Percentiles rank a stretch among this genome's conserved stretches.
phyloP scores from a whole-genome alignment of 2,888 invertebrate genomes.

The Gastrophysa polygoni region DNA sequence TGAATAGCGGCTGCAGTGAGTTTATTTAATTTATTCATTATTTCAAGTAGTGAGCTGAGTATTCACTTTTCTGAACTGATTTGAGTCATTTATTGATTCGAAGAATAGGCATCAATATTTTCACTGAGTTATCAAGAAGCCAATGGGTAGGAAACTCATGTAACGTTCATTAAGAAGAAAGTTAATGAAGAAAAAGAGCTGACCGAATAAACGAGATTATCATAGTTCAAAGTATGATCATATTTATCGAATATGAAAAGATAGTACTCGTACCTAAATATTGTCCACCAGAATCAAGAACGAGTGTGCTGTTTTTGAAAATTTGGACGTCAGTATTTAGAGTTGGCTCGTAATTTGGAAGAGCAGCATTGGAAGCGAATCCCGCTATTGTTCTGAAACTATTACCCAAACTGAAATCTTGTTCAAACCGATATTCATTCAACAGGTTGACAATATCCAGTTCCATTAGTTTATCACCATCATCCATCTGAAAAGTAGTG shows the following conservation, averaged over 20 bases:
- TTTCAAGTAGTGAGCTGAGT: too few relatives aligned
- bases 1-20: too few relatives aligned
- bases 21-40: too few relatives aligned
- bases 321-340: constrained; percentile 72
- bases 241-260: background rate
- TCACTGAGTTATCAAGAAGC: too few relatives aligned
- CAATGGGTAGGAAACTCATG: too few relatives aligned
- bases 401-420: constrained; percentile 73
- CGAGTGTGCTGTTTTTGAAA: constrained; percentile 77
- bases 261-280: constrained; percentile 68
- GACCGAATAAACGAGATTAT: too few relatives aligned
- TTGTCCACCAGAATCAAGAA: constrained; percentile 95
- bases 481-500: constrained; percentile 47
- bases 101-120: too few relatives aligned
- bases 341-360: constrained; percentile 83
- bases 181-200: too few relatives aligned
- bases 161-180: too few relatives aligned
- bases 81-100: too few relatives aligned
- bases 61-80: too few relatives aligned
- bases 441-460: constrained; percentile 72
- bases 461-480: constrained; percentile 64
- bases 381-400: constrained; percentile 89
- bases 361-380: constrained; percentile 84
- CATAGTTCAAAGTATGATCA: too few relatives aligned
- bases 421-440: constrained; percentile 74